Conservation (phyloP, 2,113 vertebrate genomes). For the Siniperca chuatsi region DNA sequence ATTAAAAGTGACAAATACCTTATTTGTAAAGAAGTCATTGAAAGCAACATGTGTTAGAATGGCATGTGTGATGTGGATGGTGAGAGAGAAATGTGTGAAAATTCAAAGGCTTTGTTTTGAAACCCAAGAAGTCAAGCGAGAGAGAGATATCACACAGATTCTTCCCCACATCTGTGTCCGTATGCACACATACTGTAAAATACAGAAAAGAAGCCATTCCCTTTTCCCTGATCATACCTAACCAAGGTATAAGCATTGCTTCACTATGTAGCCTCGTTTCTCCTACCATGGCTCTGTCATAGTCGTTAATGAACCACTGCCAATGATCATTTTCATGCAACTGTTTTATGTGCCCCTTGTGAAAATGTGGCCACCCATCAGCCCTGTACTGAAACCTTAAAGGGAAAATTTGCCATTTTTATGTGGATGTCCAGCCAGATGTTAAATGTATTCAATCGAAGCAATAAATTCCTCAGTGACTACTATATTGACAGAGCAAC, state of each 20-base stretch:
- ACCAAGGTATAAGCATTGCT: background rate
- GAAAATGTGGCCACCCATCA: too few species aligned
- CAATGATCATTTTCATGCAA: too few species aligned
- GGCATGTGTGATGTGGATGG: conserved; percentile 68
- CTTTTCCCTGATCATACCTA: background rate
- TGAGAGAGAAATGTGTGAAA: conserved; percentile 66
- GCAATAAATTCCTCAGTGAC: too few species aligned
- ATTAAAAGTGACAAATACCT: conserved; percentile 85
- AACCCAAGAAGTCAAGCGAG: conserved; percentile 46
- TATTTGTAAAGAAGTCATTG: conserved; percentile 71
- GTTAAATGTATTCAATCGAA: too few species aligned
- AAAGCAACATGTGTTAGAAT: conserved; percentile 73
- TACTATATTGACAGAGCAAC: too few species aligned
- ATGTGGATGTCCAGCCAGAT: too few species aligned
- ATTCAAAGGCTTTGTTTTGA: conserved; percentile 61
- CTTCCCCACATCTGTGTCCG: conserved; percentile 27
- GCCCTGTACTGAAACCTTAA: too few species aligned
- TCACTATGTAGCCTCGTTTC: background rate
- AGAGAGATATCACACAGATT: conserved; percentile 30
- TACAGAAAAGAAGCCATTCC: background rate
- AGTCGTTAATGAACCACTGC: background rate
- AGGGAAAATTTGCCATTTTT: too few species aligned
- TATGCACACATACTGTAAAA: background rate
- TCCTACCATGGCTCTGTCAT: background rate
- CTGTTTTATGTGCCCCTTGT: too few species aligned